A percentile compares a stretch with the other conserved stretches of the same genome.
Evolutionary conservation across 30 jellyfish, hydroid and myxozoan species (phyloP).

Genomic region (Turritopsis rubra): DNA sequence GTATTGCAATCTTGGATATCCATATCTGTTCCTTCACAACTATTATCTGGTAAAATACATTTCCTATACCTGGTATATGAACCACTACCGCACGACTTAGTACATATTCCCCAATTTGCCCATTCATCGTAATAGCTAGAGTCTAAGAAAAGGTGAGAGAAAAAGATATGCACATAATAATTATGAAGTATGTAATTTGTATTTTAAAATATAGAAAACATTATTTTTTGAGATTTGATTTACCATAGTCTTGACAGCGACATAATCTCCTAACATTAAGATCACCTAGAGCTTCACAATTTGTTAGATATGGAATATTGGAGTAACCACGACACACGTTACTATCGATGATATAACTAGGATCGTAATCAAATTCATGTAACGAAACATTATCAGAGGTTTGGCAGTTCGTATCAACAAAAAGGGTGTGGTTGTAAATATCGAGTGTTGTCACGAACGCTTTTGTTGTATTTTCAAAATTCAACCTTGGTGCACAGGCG

Average conservation of each 20-base stretch:
- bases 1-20: neutral
- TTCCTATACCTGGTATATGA: neutral
- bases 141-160: neutral
- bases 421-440: neutral
- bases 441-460: neutral
- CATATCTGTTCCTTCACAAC: constrained; percentile 7
- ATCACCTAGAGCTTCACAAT: neutral
- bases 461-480: neutral
- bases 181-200: too few species aligned
- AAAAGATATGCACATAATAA: neutral
- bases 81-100: constrained; percentile 5
- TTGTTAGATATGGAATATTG: neutral
- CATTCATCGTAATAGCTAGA: neutral
- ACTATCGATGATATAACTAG: neutral
- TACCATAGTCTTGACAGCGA: neutral
- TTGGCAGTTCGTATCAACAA: neutral
- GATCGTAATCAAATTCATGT: neutral
- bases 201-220: too few species aligned
- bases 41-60: constrained; percentile 1
- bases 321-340: neutral
- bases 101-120: constrained; percentile 17
- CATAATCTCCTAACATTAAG: neutral
- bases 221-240: neutral
- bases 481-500: neutral
- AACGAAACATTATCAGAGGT: neutral